Base-by-base conservation (phyloP, 2,113 vertebrate species). In the Entomyzon cyanotis region DNA sequence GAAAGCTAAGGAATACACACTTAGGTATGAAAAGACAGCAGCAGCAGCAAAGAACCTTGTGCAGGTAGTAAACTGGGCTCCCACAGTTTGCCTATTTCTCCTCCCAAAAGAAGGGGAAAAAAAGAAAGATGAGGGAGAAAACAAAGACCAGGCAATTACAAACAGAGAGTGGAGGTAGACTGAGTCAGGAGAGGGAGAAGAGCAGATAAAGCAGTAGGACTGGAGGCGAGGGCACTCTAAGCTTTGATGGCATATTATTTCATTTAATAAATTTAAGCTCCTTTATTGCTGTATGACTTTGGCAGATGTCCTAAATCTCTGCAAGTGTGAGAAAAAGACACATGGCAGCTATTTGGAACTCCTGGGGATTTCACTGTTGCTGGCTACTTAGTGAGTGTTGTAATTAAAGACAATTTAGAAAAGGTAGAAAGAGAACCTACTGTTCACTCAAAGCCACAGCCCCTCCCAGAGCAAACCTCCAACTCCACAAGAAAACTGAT, bases 371-470 rank as follows among this genome's bases (percentile, higher is more conserved):
- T 93, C 68, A 75, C 58, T 65, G 59, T 73, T 94, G 80, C 55
- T 74, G 59, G 53, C n/a, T 94, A 39, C 68, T 91, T 64, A 84
- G 90, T 37, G 56, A 85, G 69, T 81, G 75, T 60, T 53, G 56
- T 92, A 93, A 96, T 96, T 94, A 92, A 96, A 81, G 52, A 41
- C 71, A 93, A 93, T 94, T 95, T 88, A 90, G 71, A 56, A 84
- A 90, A 96, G 82, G 94, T 81, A 93, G 79, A 95, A 94, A 71
- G 80, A 88, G 56, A 92, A 84, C 50, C 39, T 81, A 22, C 59
- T 81, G 60, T 52, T 93, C 85, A 71, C 25, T 41, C 47, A 88
- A 90, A 84, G 70, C 87, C 90, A 81, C 75, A 78, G 39, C 17
- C 64, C 41, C 60, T 96, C 90, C 93, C 85, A 75, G 17, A 35